Conservation (phyloP, 2,113 vertebrate species). For the Tretioscincus oriximinensis region DNA sequence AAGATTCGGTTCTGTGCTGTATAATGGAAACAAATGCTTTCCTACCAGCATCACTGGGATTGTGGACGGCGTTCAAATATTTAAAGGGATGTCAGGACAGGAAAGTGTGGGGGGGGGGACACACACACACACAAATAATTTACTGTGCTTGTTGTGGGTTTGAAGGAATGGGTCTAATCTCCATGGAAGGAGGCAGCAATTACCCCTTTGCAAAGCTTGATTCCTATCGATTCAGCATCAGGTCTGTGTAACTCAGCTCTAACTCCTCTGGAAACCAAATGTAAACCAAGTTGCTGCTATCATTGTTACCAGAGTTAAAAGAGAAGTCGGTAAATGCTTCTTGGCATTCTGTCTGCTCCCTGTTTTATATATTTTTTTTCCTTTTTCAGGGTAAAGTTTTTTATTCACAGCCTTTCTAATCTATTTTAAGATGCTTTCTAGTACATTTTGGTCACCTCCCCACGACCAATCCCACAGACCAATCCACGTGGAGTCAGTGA, state of each 20-base stretch:
- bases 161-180: not conserved
- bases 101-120: constrained; percentile 6
- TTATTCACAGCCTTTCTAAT: too few relatives aligned
- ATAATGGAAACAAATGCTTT: constrained; percentile 14
- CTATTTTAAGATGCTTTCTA: too few relatives aligned
- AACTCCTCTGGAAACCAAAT: not conserved
- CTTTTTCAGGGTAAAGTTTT: too few relatives aligned
- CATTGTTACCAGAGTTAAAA: not conserved
- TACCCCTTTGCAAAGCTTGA: not conserved
- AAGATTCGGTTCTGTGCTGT: constrained; percentile 27
- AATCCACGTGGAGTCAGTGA: too few relatives aligned
- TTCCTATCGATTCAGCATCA: not conserved
- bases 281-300: not conserved
- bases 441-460: too few relatives aligned
- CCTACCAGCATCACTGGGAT: not conserved
- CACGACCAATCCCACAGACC: too few relatives aligned
- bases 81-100: not conserved
- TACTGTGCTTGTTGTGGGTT: not conserved
- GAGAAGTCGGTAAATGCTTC: too few relatives aligned
- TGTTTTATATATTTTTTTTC: too few relatives aligned
- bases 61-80: not conserved
- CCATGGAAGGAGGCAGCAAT: not conserved
- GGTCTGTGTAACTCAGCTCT: not conserved
- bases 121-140: not conserved
- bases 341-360: too few relatives aligned